Conservation (phyloP, 2,888 invertebrate species). For the Kryphioiulus occultus region DNA sequence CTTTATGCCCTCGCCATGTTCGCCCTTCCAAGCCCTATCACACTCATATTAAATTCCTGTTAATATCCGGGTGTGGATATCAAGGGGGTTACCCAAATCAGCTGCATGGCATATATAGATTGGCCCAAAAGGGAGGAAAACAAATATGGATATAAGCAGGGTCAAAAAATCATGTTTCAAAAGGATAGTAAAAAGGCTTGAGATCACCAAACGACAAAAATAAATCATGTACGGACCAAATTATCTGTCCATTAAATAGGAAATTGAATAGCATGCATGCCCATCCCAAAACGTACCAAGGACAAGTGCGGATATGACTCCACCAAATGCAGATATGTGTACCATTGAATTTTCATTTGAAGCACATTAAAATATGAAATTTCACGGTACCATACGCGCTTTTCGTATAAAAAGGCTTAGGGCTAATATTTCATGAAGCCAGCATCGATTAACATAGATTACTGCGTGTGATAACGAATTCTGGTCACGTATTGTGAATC, state of each 20-base stretch:
- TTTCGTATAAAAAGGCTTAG: background rate
- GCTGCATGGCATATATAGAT: background rate
- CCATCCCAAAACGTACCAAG: background rate
- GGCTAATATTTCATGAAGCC: background rate
- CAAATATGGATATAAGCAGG: slow-evolving; percentile 8
- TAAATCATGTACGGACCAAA: slow-evolving; percentile 32
- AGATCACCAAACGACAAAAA: slow-evolving; percentile 27
- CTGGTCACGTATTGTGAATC: background rate
- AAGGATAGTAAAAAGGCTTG: slow-evolving; percentile 21
- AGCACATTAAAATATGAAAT: background rate
- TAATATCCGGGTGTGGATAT: slow-evolving; percentile 33
- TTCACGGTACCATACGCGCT: background rate
- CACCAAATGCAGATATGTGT: background rate
- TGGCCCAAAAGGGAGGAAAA: slow-evolving; percentile 1
- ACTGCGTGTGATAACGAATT: background rate
- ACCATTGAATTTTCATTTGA: background rate
- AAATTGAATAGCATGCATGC: background rate
- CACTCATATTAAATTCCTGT: slow-evolving; percentile 40
- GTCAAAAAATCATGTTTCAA: slow-evolving; percentile 36
- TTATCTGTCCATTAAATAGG: slow-evolving; percentile 28
- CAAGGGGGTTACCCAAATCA: background rate
- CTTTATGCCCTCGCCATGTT: slow-evolving; percentile 38
- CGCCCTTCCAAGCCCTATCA: slow-evolving; percentile 20
- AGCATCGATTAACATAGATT: slow-evolving; percentile 28
- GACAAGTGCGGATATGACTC: background rate